These are phyloP conservation scores for Leptatherina wallacei DNA, from an alignment of 2,797 vertebrate species.

Conservation along the genomic window DNA sequence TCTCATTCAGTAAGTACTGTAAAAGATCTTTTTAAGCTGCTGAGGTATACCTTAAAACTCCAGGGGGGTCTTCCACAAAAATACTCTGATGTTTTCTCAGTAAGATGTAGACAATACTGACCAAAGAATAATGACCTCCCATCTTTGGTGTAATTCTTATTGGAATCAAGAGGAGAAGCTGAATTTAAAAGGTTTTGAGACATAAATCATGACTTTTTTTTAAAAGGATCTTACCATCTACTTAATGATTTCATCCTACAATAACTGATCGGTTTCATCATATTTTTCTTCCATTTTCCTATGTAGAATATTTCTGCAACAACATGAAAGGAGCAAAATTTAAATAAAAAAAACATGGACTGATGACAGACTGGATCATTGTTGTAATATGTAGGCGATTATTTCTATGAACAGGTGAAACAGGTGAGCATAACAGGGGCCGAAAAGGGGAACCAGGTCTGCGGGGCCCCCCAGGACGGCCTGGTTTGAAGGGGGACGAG, in stretches of 20 bases:
- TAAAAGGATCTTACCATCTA: background rate
- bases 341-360: background rate
- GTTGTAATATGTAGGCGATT: background rate
- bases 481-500: constrained; percentile 58
- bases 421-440: constrained; percentile 3
- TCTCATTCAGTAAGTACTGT: background rate
- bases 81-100: background rate
- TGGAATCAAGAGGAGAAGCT: background rate
- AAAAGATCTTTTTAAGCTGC: background rate
- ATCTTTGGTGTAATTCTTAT: no score
- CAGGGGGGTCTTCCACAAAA: no score
- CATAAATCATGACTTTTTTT: background rate
- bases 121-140: no score
- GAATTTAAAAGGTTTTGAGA: background rate
- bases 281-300: no score
- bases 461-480: constrained; percentile 53
- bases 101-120: no score
- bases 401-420: constrained; percentile 56
- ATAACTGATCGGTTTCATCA: background rate
- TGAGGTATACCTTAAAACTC: background rate
- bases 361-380: background rate
- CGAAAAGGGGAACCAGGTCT: constrained; percentile 37
- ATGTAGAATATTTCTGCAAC: background rate
- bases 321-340: background rate
- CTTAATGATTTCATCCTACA: background rate